A percentile compares a stretch with the other conserved stretches of the same genome.
phyloP scores from a whole-genome alignment of 1,140 invertebrate species.

The Aphis craccivora region DNA sequence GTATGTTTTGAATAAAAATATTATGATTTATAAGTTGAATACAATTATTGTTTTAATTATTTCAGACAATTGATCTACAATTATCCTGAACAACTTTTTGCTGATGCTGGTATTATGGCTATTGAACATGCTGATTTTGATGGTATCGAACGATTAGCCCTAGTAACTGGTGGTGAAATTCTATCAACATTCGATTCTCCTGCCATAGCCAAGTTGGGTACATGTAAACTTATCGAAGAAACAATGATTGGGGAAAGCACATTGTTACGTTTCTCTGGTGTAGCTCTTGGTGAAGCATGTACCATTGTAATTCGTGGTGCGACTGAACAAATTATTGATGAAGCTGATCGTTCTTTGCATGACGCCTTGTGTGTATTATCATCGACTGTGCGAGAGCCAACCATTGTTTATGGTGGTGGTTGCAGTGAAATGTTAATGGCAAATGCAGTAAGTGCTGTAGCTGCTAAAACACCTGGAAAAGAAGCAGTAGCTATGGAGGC shows the following conservation, averaged over 20 bases:
- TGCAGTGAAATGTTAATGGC: slow-evolving; percentile 98
- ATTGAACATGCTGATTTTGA: slow-evolving; percentile 99
- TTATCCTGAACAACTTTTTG: slow-evolving; percentile 99
- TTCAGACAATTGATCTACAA: slow-evolving; percentile 98
- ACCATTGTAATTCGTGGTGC: slow-evolving; percentile 96
- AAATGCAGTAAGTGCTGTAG: slow-evolving; percentile 83
- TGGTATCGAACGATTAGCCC: slow-evolving; percentile 94
- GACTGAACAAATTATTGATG: slow-evolving; percentile 99
- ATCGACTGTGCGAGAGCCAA: slow-evolving; percentile 92
- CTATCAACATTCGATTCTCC: slow-evolving; percentile 98
- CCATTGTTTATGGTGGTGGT: slow-evolving; percentile 91
- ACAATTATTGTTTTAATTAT: slow-evolving; percentile 53
- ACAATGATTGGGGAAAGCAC: slow-evolving; percentile 98
- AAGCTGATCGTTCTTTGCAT: slow-evolving; percentile 97
- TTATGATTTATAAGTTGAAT: neutral
- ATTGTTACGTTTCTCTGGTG: slow-evolving; percentile 93
- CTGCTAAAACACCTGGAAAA: slow-evolving; percentile 92
- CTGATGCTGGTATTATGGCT: slow-evolving; percentile 97
- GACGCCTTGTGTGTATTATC: slow-evolving; percentile 97
- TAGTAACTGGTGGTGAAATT: slow-evolving; percentile 98
- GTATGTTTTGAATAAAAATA: neutral
- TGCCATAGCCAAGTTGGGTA: slow-evolving; percentile 89
- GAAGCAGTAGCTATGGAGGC: slow-evolving; percentile 97
- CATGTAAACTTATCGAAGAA: slow-evolving; percentile 96
- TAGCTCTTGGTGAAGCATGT: slow-evolving; percentile 94